These are phyloP conservation scores for Belonocnema kinseyi DNA, from an alignment of 1,140 invertebrate genomes.

Conservation along the genomic window DNA sequence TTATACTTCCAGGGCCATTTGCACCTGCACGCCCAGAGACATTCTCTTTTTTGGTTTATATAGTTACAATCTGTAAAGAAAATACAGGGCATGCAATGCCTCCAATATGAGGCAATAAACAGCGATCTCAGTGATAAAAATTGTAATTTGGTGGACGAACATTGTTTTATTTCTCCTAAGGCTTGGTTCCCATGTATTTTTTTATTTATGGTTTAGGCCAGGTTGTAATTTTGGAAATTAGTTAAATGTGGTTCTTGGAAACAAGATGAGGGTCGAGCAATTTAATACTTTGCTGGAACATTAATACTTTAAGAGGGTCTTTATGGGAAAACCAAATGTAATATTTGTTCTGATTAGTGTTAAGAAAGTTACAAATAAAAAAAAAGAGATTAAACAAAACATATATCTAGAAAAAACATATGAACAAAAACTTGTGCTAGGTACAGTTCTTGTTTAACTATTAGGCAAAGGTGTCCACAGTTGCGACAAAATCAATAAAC, in stretches of 20 bases:
- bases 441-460: too few relatives aligned
- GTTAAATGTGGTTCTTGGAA: not conserved
- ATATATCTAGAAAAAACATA: not conserved
- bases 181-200: not conserved
- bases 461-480: too few relatives aligned
- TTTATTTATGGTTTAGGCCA: not conserved
- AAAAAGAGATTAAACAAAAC: too few relatives aligned
- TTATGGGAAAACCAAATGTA: too few relatives aligned
- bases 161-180: not conserved
- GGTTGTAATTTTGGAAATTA: not conserved
- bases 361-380: too few relatives aligned
- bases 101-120: slow-evolving; percentile 16
- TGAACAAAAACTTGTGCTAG: not conserved
- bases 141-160: not conserved
- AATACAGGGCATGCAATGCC: not conserved
- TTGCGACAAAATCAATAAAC: too few relatives aligned
- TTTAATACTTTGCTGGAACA: too few relatives aligned
- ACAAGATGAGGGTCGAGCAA: not conserved
- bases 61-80: not conserved
- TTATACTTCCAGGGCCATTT: slow-evolving; percentile 47
- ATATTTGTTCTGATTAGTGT: too few relatives aligned
- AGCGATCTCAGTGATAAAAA: not conserved
- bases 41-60: not conserved
- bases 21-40: slow-evolving; percentile 45
- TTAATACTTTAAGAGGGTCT: too few relatives aligned